Percentiles rank a stretch among this genome's conserved stretches.
These are phyloP conservation scores for Astreopora myriophthalma DNA, from an alignment of 64 coral and sea anemone genomes.

Conservation along the genomic window DNA sequence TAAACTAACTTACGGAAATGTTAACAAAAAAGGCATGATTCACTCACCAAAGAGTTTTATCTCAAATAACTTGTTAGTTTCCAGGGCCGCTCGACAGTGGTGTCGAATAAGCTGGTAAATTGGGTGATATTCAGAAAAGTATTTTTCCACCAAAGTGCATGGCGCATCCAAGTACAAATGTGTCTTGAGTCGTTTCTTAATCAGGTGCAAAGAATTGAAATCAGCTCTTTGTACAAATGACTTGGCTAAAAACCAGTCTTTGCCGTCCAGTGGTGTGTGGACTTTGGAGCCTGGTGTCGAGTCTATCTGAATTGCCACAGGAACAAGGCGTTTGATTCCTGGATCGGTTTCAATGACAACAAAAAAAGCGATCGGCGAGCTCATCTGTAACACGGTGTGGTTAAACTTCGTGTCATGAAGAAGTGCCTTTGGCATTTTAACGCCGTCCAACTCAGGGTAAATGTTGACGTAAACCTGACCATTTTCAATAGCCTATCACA, in stretches of 20 bases:
- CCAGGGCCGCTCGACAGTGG: slow-evolving; percentile 84
- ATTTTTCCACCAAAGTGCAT: slow-evolving; percentile 86
- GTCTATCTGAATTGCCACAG: slow-evolving; percentile 91
- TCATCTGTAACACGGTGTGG: slow-evolving; percentile 84
- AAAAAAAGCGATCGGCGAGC: slow-evolving; percentile 90
- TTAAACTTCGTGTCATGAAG: slow-evolving; percentile 72
- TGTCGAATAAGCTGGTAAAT: slow-evolving; percentile 85
- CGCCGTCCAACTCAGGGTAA: slow-evolving; percentile 86
- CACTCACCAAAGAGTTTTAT: slow-evolving; percentile 90
- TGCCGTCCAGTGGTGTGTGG: slow-evolving; percentile 70
- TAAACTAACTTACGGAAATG: too few relatives aligned
- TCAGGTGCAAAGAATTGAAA: slow-evolving; percentile 82
- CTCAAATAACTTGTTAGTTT: slow-evolving; percentile 95
- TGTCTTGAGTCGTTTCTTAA: slow-evolving; percentile 85
- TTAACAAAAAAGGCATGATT: background rate
- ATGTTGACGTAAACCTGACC: slow-evolving; percentile 73
- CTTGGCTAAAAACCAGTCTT: slow-evolving; percentile 95
- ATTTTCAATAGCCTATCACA: slow-evolving; percentile 78
- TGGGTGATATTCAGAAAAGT: slow-evolving; percentile 94
- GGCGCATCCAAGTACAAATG: slow-evolving; percentile 86
- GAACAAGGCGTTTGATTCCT: slow-evolving; percentile 67
- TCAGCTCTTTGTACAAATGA: slow-evolving; percentile 95
- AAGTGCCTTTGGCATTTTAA: slow-evolving; percentile 65
- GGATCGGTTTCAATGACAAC: slow-evolving; percentile 65
- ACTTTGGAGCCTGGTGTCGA: slow-evolving; percentile 74